A percentile compares a stretch with the other conserved stretches of the same genome.
phyloP scores from a whole-genome alignment of 2,888 invertebrate species.

The Melinaea menophilus region DNA sequence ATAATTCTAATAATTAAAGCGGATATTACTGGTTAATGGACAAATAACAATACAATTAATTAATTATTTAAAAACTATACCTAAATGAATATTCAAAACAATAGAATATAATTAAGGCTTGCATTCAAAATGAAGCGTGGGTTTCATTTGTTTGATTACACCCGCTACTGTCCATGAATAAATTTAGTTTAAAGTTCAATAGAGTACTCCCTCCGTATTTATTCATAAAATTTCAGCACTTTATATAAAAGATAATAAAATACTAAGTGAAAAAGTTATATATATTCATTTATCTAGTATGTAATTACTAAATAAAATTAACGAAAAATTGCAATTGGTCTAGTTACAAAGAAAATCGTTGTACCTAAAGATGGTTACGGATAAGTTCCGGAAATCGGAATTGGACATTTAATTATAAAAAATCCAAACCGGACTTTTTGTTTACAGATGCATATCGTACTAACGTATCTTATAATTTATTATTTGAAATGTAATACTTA shows the following conservation, averaged over 20 bases:
- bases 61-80: no score
- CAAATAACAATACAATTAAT: no score
- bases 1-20: no score
- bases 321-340: not conserved
- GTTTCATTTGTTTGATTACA: slow-evolving; percentile 15
- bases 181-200: slow-evolving; percentile 10
- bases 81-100: not conserved
- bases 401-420: slow-evolving; percentile 3
- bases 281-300: not conserved
- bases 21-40: no score
- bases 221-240: not conserved
- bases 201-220: slow-evolving; percentile 9
- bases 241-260: not conserved
- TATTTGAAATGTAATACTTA: no score
- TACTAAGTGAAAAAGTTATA: no score
- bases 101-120: slow-evolving; percentile 3
- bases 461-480: no score
- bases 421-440: not conserved
- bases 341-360: not conserved
- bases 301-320: not conserved
- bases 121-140: slow-evolving; percentile 7
- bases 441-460: no score
- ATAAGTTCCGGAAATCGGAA: not conserved
- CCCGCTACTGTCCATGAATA: slow-evolving; percentile 13
- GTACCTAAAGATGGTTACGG: not conserved